Conservation (phyloP, 2,797 vertebrate species). For the Echiichthys vipera region DNA sequence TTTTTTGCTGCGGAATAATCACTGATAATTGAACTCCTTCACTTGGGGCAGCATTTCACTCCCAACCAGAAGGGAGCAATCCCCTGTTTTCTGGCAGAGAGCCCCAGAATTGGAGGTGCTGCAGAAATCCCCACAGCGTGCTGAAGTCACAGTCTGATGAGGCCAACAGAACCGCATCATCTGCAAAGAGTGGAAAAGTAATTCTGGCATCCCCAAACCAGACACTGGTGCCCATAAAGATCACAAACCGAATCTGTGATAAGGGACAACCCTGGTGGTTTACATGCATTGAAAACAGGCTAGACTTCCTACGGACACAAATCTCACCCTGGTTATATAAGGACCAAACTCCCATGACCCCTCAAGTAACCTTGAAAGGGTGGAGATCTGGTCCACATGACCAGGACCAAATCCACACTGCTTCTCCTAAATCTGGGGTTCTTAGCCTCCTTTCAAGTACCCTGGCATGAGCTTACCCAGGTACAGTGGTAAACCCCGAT, state of each 20-base stretch:
- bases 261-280: too few relatives aligned
- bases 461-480: not conserved
- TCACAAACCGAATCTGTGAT: not conserved
- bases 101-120: not conserved
- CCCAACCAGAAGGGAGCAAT: not conserved
- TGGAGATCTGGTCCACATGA: not conserved
- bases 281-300: not conserved
- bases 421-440: too few relatives aligned
- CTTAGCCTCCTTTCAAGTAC: not conserved
- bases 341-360: not conserved
- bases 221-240: not conserved
- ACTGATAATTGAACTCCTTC: not conserved
- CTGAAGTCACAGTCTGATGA: not conserved
- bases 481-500: not conserved
- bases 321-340: not conserved
- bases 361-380: not conserved
- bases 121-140: not conserved
- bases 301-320: not conserved
- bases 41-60: not conserved
- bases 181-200: not conserved
- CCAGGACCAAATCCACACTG: not conserved
- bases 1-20: not conserved
- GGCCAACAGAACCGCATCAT: slow-evolving; percentile 1
- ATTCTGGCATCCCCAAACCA: not conserved
- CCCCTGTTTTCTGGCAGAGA: not conserved